Evolutionary conservation across 2,113 vertebrate species (phyloP).

Genomic region (Micromys minutus): DNA sequence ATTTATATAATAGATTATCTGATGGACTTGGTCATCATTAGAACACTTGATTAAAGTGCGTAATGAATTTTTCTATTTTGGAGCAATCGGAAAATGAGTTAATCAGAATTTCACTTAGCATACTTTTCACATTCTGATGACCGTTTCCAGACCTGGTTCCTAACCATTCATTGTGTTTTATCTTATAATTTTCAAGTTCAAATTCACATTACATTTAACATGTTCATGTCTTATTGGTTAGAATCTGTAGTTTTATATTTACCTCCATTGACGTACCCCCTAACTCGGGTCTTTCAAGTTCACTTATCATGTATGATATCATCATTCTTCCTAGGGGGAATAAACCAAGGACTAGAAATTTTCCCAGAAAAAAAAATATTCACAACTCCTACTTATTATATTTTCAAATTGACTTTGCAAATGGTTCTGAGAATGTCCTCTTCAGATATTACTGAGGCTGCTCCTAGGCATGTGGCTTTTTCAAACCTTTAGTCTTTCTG

Average conservation of each 20-base stretch:
- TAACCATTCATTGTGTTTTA: background rate
- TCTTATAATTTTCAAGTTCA: background rate
- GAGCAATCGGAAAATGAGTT: background rate
- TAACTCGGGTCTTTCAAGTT: background rate
- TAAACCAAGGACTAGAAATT: background rate
- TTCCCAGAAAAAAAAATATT: background rate
- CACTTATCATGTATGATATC: background rate
- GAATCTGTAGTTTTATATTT: background rate
- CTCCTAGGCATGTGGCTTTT: background rate
- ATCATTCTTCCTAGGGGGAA: background rate
- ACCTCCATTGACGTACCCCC: accelerated
- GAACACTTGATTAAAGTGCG: background rate
- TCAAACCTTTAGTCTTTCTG: background rate
- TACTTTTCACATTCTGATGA: background rate
- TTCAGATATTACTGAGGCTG: background rate
- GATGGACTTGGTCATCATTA: background rate
- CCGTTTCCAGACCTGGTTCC: background rate
- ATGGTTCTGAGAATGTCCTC: background rate
- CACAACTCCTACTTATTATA: background rate
- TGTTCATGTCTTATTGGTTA: background rate
- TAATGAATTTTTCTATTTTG: background rate
- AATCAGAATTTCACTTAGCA: background rate
- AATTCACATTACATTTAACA: background rate
- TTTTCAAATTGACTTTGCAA: background rate
- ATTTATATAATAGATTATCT: background rate